Evolutionary conservation across 2,797 vertebrate species (phyloP), one percentile per base, ranked within the genome.

Genomic region (Danio tinwini): DNA sequence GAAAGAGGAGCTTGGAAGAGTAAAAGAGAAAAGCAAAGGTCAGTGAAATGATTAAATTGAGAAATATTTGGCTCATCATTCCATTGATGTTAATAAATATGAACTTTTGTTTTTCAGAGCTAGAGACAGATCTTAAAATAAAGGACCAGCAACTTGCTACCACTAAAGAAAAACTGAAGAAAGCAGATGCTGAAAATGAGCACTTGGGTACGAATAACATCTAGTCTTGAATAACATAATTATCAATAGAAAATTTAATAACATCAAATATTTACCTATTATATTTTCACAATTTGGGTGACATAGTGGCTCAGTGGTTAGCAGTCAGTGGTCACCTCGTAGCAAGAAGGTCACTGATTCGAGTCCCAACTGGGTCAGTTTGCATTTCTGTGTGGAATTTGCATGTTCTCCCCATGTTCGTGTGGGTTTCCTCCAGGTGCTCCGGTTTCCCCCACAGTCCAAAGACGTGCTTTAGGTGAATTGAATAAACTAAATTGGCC

Each of bases 121-220:
- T 90, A 81, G 74, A 90, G 13, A 8, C 65, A 55, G 49, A 86
- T 11, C 75, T 89, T 42, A 16, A 81, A 0, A 4, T 63, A 9
- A 19, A 82, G 73, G 84, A 82, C 70, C 56, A 47, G 16, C 21
- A 83, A 75, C 88, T 90, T 2, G 13, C 39, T 37, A 3, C 74
- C 5, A 90, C 6, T 17, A 65, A 67, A 42, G 44, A 5, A 2
- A 81, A 56, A 75, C 47, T 90, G 42, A 21, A 59, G 52, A 8
- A 84, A 14, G 72, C 14, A 14, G 65, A 75, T 42, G 16, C 8
- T 19, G 5, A 76, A 42, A 83, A 80, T 16, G 37, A 45, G 14
- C 21, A 29, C 7, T 39, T 83, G 19, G 39, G 82, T 83, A 53
- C 69, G 62, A 21, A 65, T 42, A 45, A 63, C 39, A 53, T 70